Percentiles rank a stretch among this genome's conserved stretches.
Evolutionary conservation across 2,797 vertebrate genomes (phyloP).

Genomic region (Sebastes kiyomatsui): DNA sequence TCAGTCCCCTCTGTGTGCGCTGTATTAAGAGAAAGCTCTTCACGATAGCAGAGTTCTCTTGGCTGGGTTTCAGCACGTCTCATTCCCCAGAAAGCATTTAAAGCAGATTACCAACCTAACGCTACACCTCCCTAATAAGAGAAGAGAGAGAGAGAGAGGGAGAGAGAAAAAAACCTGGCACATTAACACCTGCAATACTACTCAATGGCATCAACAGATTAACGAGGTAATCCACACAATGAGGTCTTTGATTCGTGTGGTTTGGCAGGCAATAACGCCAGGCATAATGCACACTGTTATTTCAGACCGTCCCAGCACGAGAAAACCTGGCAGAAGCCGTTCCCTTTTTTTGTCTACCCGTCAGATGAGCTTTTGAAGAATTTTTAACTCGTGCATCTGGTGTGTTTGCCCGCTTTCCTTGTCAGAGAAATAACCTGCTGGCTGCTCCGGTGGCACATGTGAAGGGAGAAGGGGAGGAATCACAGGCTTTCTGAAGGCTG

Average conservation of each 20-base stretch:
- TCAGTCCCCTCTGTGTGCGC: slow-evolving; percentile 46
- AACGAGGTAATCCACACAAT: slow-evolving; percentile 84
- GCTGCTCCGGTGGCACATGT: slow-evolving; percentile 65
- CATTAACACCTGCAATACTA: slow-evolving; percentile 82
- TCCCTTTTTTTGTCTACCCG: slow-evolving; percentile 51
- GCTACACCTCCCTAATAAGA: slow-evolving; percentile 77
- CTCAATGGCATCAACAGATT: slow-evolving; percentile 84
- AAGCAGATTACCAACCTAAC: slow-evolving; percentile 80
- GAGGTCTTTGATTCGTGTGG: slow-evolving; percentile 81
- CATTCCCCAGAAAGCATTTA: slow-evolving; percentile 83
- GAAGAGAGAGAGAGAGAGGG: slow-evolving; percentile 33
- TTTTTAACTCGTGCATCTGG: slow-evolving; percentile 73
- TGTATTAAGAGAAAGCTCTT: slow-evolving; percentile 65
- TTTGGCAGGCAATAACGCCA: slow-evolving; percentile 76
- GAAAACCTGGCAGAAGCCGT: slow-evolving; percentile 71
- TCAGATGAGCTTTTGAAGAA: slow-evolving; percentile 75
- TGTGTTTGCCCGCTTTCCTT: slow-evolving; percentile 57
- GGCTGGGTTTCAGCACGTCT: slow-evolving; percentile 73
- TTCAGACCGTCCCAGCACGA: slow-evolving; percentile 73
- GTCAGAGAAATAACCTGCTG: slow-evolving; percentile 67
- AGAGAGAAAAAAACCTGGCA: slow-evolving; percentile 64
- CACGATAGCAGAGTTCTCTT: slow-evolving; percentile 68
- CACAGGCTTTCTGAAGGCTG: slow-evolving; percentile 67
- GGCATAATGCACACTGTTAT: slow-evolving; percentile 78
- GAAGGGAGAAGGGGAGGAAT: slow-evolving; percentile 63